A percentile compares a stretch with the other conserved stretches of the same genome.
Evolutionary conservation across 1,140 invertebrate genomes (phyloP).

Genomic region (Macrostomum lignano): DNA sequence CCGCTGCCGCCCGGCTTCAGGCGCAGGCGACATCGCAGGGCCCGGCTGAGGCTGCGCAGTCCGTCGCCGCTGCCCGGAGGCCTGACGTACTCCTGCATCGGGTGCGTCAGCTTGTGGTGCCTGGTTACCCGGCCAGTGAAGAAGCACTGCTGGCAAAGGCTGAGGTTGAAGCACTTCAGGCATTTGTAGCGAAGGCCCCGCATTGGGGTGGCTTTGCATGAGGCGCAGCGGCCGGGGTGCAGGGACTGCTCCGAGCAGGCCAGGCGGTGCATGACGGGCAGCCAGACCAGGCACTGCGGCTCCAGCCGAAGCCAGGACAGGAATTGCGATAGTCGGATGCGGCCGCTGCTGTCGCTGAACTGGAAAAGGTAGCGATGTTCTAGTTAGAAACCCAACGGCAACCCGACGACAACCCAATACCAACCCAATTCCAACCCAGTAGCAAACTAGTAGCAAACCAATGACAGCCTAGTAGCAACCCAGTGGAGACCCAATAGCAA

Average conservation of each 20-base stretch:
- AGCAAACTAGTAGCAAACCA: no score
- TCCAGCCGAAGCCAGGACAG: constrained; percentile 76
- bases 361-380: constrained; percentile 67
- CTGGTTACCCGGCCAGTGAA: constrained; percentile 81
- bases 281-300: constrained; percentile 86
- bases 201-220: constrained; percentile 93
- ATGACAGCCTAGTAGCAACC: no score
- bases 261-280: constrained; percentile 75
- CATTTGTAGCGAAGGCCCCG: constrained; percentile 84
- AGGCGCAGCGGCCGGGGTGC: constrained; percentile 95
- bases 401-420: no score
- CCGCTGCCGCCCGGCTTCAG: not conserved
- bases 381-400: no score
- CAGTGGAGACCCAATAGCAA: no score
- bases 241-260: constrained; percentile 68
- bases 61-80: no score
- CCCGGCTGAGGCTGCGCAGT: not conserved
- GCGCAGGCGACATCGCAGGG: not conserved
- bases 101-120: constrained; percentile 87
- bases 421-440: no score
- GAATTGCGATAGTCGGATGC: constrained; percentile 39
- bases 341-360: constrained; percentile 57
- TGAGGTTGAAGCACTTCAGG: constrained; percentile 94
- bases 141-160: constrained; percentile 98
- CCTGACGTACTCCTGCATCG: constrained; percentile 73